Conservation (phyloP, 2,797 vertebrate species). For the Stomatorhinus walkeri region DNA sequence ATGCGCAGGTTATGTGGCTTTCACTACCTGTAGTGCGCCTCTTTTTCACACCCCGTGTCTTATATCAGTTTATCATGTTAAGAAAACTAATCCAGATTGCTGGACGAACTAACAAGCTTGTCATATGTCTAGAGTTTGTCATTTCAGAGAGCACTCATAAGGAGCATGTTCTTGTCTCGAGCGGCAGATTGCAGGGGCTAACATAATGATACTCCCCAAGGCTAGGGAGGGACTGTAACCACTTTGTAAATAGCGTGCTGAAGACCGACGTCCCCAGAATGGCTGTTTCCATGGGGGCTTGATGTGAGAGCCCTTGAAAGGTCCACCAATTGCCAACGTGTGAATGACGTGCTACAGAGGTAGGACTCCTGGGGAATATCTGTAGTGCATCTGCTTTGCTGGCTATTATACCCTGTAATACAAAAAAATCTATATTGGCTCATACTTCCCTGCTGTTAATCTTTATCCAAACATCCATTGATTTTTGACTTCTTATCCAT, state of each 20-base stretch:
- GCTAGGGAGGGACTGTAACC: background rate
- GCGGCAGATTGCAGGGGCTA: background rate
- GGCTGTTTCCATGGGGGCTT: conserved; percentile 7
- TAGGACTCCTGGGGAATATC: background rate
- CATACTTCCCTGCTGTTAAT: background rate
- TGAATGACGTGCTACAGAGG: background rate
- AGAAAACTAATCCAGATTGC: background rate
- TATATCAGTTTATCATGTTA: background rate
- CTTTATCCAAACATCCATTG: background rate
- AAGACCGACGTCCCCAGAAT: background rate
- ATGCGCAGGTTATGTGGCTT: background rate
- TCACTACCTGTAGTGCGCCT: background rate
- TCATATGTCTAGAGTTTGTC: background rate
- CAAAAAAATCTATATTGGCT: background rate
- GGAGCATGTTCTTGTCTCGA: background rate
- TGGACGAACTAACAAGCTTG: background rate
- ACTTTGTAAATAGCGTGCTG: background rate
- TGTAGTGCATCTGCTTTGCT: background rate
- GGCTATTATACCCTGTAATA: background rate
- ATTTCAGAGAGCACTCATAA: background rate
- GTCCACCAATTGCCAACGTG: background rate
- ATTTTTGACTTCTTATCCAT: background rate
- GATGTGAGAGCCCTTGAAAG: background rate
- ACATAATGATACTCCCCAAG: background rate
- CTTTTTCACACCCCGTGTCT: too few species aligned